These are phyloP conservation scores for Argyresthia albistria DNA, from an alignment of 2,888 invertebrate species.

Conservation along the genomic window DNA sequence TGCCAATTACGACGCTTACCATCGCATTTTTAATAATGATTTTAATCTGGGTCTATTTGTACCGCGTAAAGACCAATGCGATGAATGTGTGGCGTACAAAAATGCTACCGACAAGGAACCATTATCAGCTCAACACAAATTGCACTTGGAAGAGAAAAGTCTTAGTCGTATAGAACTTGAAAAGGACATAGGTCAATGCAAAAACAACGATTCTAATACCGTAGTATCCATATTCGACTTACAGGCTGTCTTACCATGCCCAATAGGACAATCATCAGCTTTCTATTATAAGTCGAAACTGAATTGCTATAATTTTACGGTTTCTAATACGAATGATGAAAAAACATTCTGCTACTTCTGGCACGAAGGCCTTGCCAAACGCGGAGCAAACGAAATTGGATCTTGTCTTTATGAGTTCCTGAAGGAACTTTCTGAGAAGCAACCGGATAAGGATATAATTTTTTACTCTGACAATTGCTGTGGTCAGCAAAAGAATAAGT, in stretches of 20 bases:
- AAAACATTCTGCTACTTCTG: conserved; percentile 8
- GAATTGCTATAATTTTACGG: conserved; percentile 7
- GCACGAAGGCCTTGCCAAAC: conserved; percentile 9
- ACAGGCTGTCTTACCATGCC: conserved; percentile 10
- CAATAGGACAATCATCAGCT: conserved; percentile 12
- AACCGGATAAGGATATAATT: conserved; percentile 1
- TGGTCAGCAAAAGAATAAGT: conserved; percentile 16
- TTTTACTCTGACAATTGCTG: conserved; percentile 9
- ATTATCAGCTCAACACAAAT: not conserved
- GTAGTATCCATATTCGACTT: conserved; percentile 7
- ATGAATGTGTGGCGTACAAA: not conserved
- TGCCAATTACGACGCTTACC: not conserved
- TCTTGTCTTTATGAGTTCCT: conserved; percentile 8
- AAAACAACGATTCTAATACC: not conserved
- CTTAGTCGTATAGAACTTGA: not conserved
- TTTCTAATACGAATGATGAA: conserved; percentile 1
- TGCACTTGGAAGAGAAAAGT: not conserved
- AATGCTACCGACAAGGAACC: too few species aligned
- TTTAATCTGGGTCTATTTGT: not conserved
- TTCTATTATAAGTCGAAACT: conserved; percentile 10
- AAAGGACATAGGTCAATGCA: not conserved
- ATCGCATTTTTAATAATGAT: not conserved
- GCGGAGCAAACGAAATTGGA: conserved; percentile 13
- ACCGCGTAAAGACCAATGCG: not conserved
- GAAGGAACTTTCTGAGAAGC: conserved; percentile 5